phyloP scores from a whole-genome alignment of 1,140 invertebrate species.

The Protaetia brevitarsis region DNA sequence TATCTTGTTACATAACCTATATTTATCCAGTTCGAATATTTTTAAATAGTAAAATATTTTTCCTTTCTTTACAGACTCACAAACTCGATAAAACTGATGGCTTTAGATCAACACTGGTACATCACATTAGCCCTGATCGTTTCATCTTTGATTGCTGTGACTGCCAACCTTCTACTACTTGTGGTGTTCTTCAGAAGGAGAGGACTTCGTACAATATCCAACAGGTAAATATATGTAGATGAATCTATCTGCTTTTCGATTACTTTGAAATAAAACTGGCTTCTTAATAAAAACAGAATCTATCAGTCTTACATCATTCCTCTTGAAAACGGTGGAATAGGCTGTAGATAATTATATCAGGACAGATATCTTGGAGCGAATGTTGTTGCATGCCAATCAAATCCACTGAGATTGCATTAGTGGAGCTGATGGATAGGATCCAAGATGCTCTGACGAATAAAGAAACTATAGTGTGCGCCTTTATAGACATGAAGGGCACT shows the following conservation, averaged over 20 bases:
- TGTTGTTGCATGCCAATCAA: too few species aligned
- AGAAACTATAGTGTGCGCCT: too few species aligned
- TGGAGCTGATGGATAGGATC: too few species aligned
- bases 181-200: slow-evolving; percentile 56
- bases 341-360: too few species aligned
- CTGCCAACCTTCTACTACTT: slow-evolving; percentile 56
- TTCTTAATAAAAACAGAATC: too few species aligned
- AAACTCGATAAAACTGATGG: slow-evolving; percentile 39
- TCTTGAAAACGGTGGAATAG: too few species aligned
- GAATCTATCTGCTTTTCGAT: background rate
- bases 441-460: too few species aligned
- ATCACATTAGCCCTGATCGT: slow-evolving; percentile 40
- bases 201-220: slow-evolving; percentile 42
- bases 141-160: slow-evolving; percentile 47
- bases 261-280: too few species aligned
- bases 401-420: too few species aligned
- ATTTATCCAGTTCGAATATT: background rate
- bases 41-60: background rate
- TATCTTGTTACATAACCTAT: background rate
- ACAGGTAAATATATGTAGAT: slow-evolving; percentile 44
- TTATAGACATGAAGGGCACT: too few species aligned
- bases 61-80: slow-evolving; percentile 30
- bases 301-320: too few species aligned
- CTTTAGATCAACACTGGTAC: slow-evolving; percentile 42
- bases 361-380: too few species aligned